These are phyloP conservation scores for Abrostola tripartita DNA, from an alignment of 2,888 invertebrate genomes.

Conservation along the genomic window DNA sequence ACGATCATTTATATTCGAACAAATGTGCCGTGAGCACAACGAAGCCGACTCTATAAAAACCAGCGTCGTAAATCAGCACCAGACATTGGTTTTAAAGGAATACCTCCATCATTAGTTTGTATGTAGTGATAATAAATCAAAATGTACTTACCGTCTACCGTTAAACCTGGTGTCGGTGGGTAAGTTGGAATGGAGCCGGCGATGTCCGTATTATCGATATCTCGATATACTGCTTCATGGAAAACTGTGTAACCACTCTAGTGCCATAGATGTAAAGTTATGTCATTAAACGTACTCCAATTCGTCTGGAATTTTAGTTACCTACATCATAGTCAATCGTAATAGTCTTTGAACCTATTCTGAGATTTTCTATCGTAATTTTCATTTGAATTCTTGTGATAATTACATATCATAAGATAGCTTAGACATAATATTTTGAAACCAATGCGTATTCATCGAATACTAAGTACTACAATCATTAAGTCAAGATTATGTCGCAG, in stretches of 20 bases:
- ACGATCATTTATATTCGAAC: slow-evolving; percentile 68
- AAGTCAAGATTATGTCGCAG: too few relatives aligned
- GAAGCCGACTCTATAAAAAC: slow-evolving; percentile 52
- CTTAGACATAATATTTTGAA: too few relatives aligned
- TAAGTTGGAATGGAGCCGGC: slow-evolving; percentile 13
- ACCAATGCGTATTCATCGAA: too few relatives aligned
- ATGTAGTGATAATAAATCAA: slow-evolving; percentile 48
- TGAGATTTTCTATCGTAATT: too few relatives aligned
- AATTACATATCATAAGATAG: too few relatives aligned
- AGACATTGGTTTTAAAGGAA: slow-evolving; percentile 38
- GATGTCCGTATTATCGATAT: slow-evolving; percentile 15
- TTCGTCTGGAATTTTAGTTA: too few relatives aligned
- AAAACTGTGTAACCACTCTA: background rate
- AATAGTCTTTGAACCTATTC: too few relatives aligned
- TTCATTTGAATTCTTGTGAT: too few relatives aligned
- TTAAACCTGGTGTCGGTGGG: slow-evolving; percentile 26
- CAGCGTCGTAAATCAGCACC: slow-evolving; percentile 60
- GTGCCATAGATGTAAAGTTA: background rate
- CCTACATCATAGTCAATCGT: too few relatives aligned
- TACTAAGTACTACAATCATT: too few relatives aligned
- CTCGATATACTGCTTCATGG: background rate
- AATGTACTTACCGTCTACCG: slow-evolving; percentile 41
- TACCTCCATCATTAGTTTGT: slow-evolving; percentile 46
- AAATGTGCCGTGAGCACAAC: slow-evolving; percentile 50
- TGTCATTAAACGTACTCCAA: background rate